Percentiles rank a stretch among this genome's conserved stretches.
Conservation (phyloP, 2,888 invertebrate species). For the Graphium colonna region DNA sequence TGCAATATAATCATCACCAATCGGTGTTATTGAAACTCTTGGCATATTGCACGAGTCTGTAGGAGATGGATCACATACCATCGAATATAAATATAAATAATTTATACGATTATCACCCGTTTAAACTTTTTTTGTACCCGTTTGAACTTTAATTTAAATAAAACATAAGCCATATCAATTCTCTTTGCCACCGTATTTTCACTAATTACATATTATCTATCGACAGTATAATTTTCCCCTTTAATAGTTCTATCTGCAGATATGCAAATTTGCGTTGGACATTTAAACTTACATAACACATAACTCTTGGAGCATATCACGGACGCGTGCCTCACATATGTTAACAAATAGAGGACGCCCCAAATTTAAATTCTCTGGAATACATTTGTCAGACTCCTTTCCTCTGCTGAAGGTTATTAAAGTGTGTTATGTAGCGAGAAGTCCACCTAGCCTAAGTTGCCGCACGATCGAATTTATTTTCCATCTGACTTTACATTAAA, state of each 20-base stretch:
- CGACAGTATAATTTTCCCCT: too few species aligned
- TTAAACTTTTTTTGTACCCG: too few species aligned
- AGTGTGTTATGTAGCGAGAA: background rate
- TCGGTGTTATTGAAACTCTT: too few species aligned
- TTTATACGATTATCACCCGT: too few species aligned
- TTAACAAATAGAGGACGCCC: slow-evolving; percentile 11
- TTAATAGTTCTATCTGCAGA: too few species aligned
- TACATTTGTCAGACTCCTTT: slow-evolving; percentile 12
- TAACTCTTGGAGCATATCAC: slow-evolving; percentile 9
- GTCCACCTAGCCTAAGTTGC: background rate
- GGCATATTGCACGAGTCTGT: too few species aligned
- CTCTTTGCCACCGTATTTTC: too few species aligned
- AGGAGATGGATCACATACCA: too few species aligned
- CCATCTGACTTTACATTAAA: background rate
- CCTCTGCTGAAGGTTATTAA: background rate
- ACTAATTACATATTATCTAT: too few species aligned
- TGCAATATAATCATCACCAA: too few species aligned
- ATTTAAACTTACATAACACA: slow-evolving; percentile 1
- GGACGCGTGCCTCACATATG: slow-evolving; percentile 13
- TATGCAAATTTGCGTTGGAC: background rate
- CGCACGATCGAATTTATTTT: background rate
- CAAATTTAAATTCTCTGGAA: slow-evolving; percentile 11
- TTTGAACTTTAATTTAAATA: too few species aligned
- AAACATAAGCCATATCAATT: too few species aligned
- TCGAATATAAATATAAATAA: background rate